These are phyloP conservation scores for Microcebus tavaratra DNA, from an alignment of 2,113 vertebrate species.

Conservation along the genomic window DNA sequence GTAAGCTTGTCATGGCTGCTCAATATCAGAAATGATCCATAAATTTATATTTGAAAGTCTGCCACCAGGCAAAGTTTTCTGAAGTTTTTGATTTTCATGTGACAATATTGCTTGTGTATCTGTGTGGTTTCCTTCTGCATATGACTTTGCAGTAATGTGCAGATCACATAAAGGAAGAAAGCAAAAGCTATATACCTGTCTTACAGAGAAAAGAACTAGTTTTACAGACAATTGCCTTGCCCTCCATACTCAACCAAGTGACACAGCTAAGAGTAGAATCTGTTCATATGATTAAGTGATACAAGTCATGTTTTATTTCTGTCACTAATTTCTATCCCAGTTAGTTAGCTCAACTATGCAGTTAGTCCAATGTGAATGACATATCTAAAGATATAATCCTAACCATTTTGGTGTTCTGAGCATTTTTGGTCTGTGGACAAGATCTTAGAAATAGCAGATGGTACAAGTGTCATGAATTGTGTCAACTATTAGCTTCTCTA, in stretches of 20 bases:
- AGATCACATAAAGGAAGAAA: neutral
- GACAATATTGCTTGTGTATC: neutral
- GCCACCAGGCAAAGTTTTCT: neutral
- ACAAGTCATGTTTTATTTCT: neutral
- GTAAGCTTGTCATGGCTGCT: neutral
- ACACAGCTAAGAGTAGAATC: neutral
- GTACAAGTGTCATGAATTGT: neutral
- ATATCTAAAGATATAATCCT: neutral
- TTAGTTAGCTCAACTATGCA: neutral
- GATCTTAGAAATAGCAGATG: neutral
- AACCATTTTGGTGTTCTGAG: neutral
- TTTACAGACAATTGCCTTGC: neutral
- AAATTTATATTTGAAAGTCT: neutral
- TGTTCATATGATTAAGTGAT: neutral
- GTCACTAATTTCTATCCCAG: neutral
- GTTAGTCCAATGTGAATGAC: neutral
- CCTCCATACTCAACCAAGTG: neutral
- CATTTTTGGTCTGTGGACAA: neutral
- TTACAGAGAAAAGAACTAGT: neutral
- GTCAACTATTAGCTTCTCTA: neutral
- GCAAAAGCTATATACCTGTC: neutral
- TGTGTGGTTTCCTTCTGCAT: neutral
- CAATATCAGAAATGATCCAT: neutral
- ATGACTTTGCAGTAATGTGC: neutral
- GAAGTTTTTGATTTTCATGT: neutral